Evolutionary conservation across 2,888 invertebrate genomes (phyloP), one percentile per base, ranked within the genome.

Genomic region (Cosmorhoe ocellata): DNA sequence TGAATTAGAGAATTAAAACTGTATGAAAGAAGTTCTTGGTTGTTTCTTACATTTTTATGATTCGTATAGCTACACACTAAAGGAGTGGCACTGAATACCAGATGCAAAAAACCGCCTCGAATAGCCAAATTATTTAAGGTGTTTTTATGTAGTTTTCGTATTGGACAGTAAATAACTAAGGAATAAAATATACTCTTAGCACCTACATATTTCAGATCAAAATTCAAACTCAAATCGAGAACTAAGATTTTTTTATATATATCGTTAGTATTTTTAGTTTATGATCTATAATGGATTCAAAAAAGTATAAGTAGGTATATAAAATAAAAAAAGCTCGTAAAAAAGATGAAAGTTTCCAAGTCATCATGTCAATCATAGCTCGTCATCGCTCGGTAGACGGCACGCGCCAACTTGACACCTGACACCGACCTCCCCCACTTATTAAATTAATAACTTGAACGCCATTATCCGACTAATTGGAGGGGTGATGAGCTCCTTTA

Each of bases 401-500:
- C 60, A 54, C 56, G 51, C 56, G 57, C 37, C 51, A 41, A 34
- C 1, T 40, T 38, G 59, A 39, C 50, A 62, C 62, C 56, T 62
- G 59, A 62, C 55, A 58, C 61, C 50, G 50, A 18, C 45, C 46
- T 74, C 81, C 86, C 86, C 80, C 64, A 74, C 78, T 87, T 90
- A 90, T 89, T 88, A 89, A 89, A 88, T 88, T 90, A 89, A 90
- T 90, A 90, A 90, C 86, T 85, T 72, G 81, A 84, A 81, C 86
- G 78, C 86, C 81, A 88, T 88, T 88, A 87, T 78, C 79, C 81
- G 67, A 63, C 86, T 89, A 88, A 88, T 88, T 87, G 84, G 84
- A 86, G 84, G 88, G 88, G 86, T 73, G 86, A 84, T 78, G 82
- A 80, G 83, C 77, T 79, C 74, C 83, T 85, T 82, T 80, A 84